Conservation (phyloP, 2,888 invertebrate species). For the Deroplatys truncata region DNA sequence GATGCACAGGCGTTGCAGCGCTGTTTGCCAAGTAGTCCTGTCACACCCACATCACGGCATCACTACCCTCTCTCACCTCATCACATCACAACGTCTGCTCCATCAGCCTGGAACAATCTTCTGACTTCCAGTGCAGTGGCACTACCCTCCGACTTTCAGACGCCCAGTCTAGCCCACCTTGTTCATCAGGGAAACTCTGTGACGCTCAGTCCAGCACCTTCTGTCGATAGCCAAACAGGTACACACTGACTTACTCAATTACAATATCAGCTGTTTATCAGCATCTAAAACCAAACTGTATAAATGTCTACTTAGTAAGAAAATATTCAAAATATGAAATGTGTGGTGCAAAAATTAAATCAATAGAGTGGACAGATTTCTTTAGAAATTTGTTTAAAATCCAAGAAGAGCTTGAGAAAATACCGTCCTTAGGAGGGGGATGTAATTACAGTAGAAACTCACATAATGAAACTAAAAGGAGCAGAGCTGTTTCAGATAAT, state of each 20-base stretch:
- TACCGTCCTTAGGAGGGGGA: too few species aligned
- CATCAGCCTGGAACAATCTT: constrained; percentile 63
- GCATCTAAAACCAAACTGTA: too few species aligned
- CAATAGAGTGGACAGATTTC: too few species aligned
- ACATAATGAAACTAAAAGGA: too few species aligned
- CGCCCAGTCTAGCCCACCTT: constrained; percentile 64
- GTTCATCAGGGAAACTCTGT: constrained; percentile 77
- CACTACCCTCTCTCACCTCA: constrained; percentile 67
- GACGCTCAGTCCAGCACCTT: constrained; percentile 85
- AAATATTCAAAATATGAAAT: too few species aligned
- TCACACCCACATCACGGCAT: constrained; percentile 71
- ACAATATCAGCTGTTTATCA: too few species aligned
- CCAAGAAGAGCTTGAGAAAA: too few species aligned
- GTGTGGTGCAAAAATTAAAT: too few species aligned
- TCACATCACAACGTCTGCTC: constrained; percentile 60
- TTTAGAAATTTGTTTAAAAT: too few species aligned
- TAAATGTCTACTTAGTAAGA: too few species aligned
- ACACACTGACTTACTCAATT: neutral
- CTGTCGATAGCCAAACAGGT: constrained; percentile 80
- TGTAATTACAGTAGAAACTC: too few species aligned
- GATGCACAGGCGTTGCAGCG: constrained; percentile 74
- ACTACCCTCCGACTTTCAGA: constrained; percentile 45
- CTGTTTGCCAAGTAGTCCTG: constrained; percentile 75
- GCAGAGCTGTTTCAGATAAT: too few species aligned
- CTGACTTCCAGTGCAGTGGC: constrained; percentile 39